A percentile compares a stretch with the other conserved stretches of the same genome.
phyloP scores from a whole-genome alignment of 1,140 invertebrate species.

The Mylabris phalerata region DNA sequence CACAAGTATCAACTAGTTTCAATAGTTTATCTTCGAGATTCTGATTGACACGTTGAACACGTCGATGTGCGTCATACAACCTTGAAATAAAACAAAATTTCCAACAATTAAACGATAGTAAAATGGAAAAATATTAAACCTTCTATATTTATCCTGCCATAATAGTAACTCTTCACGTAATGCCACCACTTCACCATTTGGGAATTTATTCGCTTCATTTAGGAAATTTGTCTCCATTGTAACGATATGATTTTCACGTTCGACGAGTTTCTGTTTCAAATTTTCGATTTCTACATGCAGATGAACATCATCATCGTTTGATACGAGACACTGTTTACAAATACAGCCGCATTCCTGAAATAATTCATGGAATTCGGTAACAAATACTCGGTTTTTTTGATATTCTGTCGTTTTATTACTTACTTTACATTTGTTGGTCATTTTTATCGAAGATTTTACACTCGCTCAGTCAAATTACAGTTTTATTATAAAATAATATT shows the following conservation, averaged over 20 bases:
- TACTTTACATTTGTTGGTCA: too few species aligned
- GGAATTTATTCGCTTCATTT: conserved; percentile 68
- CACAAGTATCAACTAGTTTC: conserved; percentile 87
- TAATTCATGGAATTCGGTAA: too few species aligned
- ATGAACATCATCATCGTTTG: conserved; percentile 53
- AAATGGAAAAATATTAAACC: conserved; percentile 43
- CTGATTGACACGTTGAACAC: conserved; percentile 92
- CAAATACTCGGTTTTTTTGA: too few species aligned
- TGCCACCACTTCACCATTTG: conserved; percentile 64
- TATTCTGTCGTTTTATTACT: too few species aligned
- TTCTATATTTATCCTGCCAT: conserved; percentile 88
- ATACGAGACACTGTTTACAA: conserved; percentile 44
- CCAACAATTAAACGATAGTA: background rate
- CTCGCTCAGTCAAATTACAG: too few species aligned
- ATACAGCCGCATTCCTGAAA: conserved; percentile 53
- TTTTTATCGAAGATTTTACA: too few species aligned
- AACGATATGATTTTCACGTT: conserved; percentile 75
- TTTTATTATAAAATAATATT: too few species aligned
- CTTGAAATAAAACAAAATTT: conserved; percentile 44
- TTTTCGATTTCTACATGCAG: conserved; percentile 83
- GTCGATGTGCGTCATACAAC: conserved; percentile 86
- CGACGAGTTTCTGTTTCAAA: conserved; percentile 69
- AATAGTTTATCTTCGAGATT: conserved; percentile 90
- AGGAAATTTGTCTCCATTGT: conserved; percentile 80
- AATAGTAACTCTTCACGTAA: conserved; percentile 77